Evolutionary conservation across 2,888 invertebrate species (phyloP).

Genomic region (Drosophila paramelanica): DNA sequence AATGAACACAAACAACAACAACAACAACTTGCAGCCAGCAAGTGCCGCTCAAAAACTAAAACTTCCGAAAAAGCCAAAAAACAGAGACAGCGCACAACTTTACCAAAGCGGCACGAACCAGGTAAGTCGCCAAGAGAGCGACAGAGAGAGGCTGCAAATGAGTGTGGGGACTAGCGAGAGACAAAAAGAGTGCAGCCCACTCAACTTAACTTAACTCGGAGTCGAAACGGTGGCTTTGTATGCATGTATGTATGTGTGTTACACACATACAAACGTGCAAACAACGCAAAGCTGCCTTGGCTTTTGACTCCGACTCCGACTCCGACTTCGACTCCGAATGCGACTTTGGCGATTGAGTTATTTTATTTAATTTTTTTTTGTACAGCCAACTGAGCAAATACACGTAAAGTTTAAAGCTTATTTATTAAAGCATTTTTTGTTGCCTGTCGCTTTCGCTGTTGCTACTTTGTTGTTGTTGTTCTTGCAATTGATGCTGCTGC

Average conservation of each 20-base stretch:
- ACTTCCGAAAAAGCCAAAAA: conserved; percentile 30
- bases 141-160: conserved; percentile 7
- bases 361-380: conserved; percentile 20
- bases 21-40: conserved; percentile 19
- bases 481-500: conserved; percentile 28
- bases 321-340: conserved; percentile 13
- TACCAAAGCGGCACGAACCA: conserved; percentile 38
- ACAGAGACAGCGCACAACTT: conserved; percentile 23
- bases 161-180: conserved; percentile 11
- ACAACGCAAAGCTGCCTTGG: conserved; percentile 39
- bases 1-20: conserved; percentile 8
- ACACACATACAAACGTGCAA: conserved; percentile 17
- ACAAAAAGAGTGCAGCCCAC: conserved; percentile 23
- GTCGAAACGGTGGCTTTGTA: conserved; percentile 37
- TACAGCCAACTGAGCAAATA: conserved; percentile 50
- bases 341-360: conserved; percentile 11
- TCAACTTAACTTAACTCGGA: conserved; percentile 29
- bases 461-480: conserved; percentile 17
- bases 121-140: conserved; percentile 25
- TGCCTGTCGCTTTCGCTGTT: conserved; percentile 16
- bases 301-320: conserved; percentile 32
- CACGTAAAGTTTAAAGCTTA: conserved; percentile 32
- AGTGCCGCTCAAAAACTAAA: conserved; percentile 15
- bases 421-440: conserved; percentile 21
- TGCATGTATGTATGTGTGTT: conserved; percentile 4